Evolutionary conservation across 2,888 invertebrate species (phyloP).

Genomic region (Drosophila anceps): DNA sequence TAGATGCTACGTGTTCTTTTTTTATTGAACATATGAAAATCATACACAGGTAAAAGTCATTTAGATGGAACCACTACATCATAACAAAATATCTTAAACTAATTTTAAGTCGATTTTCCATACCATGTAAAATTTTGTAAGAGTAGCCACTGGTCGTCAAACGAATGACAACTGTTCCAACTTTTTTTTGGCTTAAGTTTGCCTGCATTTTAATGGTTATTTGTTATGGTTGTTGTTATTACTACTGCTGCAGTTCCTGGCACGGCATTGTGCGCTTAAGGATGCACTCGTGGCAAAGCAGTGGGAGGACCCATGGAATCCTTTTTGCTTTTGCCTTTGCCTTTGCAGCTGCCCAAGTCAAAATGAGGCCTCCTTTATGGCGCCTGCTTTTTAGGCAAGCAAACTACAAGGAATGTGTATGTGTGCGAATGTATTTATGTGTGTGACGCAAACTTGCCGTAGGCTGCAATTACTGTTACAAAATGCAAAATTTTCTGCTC

Average conservation of each 20-base stretch:
- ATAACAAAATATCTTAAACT: neutral
- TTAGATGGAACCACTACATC: no score
- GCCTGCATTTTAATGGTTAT: conserved; percentile 43
- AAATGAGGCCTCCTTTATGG: conserved; percentile 28
- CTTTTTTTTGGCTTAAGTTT: conserved; percentile 16
- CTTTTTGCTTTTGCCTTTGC: neutral
- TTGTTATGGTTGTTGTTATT: conserved; percentile 35
- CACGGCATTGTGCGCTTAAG: conserved; percentile 71
- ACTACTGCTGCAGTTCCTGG: conserved; percentile 38
- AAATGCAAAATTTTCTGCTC: conserved; percentile 23
- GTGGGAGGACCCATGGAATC: neutral
- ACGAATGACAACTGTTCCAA: neutral
- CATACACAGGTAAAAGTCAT: neutral
- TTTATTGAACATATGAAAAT: neutral
- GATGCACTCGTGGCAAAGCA: conserved; percentile 28
- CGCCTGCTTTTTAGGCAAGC: neutral
- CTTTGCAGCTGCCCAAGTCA: conserved; percentile 7
- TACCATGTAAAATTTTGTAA: neutral
- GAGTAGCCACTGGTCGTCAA: neutral
- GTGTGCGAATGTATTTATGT: neutral
- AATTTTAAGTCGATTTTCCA: neutral
- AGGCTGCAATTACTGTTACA: conserved; percentile 37
- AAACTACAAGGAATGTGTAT: neutral
- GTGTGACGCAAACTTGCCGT: neutral
- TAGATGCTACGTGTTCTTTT: neutral